Percentiles rank a stretch among this genome's conserved stretches.
Conservation (phyloP, 2,888 invertebrate genomes). For the Hirtodrosophila trivittata region DNA sequence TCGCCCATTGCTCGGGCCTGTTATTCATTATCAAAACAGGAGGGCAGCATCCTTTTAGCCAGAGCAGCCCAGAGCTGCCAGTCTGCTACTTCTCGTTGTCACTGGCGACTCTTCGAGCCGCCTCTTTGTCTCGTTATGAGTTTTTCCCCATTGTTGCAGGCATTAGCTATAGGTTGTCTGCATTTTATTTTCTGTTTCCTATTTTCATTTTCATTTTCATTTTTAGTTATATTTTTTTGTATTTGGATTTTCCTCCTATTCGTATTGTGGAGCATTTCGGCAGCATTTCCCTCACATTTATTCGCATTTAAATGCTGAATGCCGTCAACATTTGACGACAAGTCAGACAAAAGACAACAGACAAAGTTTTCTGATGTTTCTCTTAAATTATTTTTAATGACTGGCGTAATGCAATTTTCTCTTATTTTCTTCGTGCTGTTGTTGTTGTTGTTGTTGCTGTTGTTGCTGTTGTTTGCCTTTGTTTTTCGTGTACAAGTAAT, state of each 20-base stretch:
- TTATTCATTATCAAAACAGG: conserved; percentile 58
- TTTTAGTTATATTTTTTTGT: conserved; percentile 3
- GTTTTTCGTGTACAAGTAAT: conserved; percentile 15
- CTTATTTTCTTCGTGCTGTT: conserved; percentile 21
- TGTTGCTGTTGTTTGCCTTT: conserved; percentile 11
- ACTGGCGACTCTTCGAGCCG: conserved; percentile 40
- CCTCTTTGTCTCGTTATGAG: conserved; percentile 54
- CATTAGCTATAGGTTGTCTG: conserved; percentile 12
- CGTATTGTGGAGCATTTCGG: conserved; percentile 14
- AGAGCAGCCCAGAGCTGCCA: conserved; percentile 22
- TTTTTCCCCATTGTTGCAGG: conserved; percentile 27
- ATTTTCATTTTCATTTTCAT: neutral
- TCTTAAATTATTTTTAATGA: conserved; percentile 63
- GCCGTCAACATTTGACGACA: conserved; percentile 30
- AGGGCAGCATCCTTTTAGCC: conserved; percentile 36
- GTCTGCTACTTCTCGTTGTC: conserved; percentile 40
- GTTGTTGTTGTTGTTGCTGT: conserved; percentile 1
- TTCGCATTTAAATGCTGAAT: conserved; percentile 33
- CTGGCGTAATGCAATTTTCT: conserved; percentile 48
- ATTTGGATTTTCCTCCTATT: too few species aligned
- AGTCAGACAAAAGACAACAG: neutral
- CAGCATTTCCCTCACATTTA: conserved; percentile 26
- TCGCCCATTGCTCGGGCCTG: conserved; percentile 14
- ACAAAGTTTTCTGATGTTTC: conserved; percentile 42
- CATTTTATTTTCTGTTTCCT: conserved; percentile 7